phyloP scores from a whole-genome alignment of 2,797 vertebrate genomes.

The Gymnoscopelus braueri region DNA sequence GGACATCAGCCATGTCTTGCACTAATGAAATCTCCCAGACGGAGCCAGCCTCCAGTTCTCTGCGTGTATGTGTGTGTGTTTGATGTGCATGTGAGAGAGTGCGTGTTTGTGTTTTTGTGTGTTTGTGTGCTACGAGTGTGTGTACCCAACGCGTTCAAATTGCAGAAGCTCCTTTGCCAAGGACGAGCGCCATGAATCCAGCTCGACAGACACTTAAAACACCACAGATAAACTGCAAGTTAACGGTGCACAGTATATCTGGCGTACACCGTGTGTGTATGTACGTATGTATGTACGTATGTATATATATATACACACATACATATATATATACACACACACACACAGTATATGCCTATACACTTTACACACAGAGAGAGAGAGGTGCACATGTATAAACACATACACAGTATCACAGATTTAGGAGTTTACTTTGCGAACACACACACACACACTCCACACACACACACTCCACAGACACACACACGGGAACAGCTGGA shows the following conservation, averaged over 20 bases:
- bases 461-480: constrained; percentile 23
- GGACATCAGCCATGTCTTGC: constrained; percentile 56
- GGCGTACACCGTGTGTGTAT: background rate
- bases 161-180: constrained; percentile 49
- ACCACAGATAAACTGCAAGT: background rate
- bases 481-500: constrained; percentile 42
- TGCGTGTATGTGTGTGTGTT: background rate
- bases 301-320: too few relatives aligned
- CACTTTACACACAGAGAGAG: too few relatives aligned
- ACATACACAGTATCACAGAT: too few relatives aligned
- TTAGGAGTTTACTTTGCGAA: too few relatives aligned
- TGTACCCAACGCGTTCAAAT: constrained; percentile 40
- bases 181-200: constrained; percentile 47
- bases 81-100: background rate
- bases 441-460: constrained; percentile 12
- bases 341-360: background rate
- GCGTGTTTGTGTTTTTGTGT: background rate
- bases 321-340: background rate
- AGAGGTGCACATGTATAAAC: too few relatives aligned
- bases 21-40: constrained; percentile 72
- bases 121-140: background rate
- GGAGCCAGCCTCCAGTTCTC: background rate
- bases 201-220: constrained; percentile 7
- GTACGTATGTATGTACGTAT: background rate
- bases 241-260: background rate